A percentile compares a stretch with the other conserved stretches of the same genome.
These are phyloP conservation scores for Hydrolagus affinis DNA, from an alignment of 2,113 vertebrate species.

Conservation along the genomic window DNA sequence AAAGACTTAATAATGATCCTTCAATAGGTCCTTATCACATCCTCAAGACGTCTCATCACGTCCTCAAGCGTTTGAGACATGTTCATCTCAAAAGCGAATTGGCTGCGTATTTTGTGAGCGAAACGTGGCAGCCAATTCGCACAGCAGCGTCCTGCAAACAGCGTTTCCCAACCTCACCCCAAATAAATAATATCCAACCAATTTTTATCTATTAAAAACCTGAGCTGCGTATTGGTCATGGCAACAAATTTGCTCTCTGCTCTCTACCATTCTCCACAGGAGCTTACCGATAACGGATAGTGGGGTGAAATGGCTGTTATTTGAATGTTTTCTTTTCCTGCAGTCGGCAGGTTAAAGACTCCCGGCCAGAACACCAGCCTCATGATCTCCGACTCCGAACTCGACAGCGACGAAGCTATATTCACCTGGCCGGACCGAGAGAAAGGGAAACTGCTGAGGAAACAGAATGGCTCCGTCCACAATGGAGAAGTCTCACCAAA, in stretches of 20 bases:
- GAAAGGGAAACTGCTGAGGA: slow-evolving; percentile 76
- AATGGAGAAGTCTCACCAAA: slow-evolving; percentile 74
- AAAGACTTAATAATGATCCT: too few species aligned
- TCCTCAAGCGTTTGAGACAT: too few species aligned
- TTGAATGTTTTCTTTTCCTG: background rate
- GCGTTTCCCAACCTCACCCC: too few species aligned
- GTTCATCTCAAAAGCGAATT: too few species aligned
- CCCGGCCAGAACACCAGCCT: slow-evolving; percentile 77
- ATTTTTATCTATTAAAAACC: too few species aligned
- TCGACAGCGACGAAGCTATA: slow-evolving; percentile 88
- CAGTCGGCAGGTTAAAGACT: slow-evolving; percentile 71
- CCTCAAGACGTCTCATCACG: too few species aligned
- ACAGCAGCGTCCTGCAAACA: too few species aligned
- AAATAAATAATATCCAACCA: too few species aligned
- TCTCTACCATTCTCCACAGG: background rate
- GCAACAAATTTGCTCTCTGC: background rate
- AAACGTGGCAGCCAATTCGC: too few species aligned
- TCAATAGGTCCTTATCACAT: too few species aligned
- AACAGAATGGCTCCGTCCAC: slow-evolving; percentile 82
- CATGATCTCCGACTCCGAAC: slow-evolving; percentile 91
- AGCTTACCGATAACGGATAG: background rate
- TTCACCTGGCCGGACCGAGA: slow-evolving; percentile 85
- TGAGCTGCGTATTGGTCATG: background rate
- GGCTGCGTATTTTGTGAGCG: too few species aligned
- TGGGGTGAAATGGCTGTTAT: background rate